A percentile compares a stretch with the other conserved stretches of the same genome.
Evolutionary conservation across 2,797 vertebrate genomes (phyloP).

Genomic region (Gambelia wislizenii): DNA sequence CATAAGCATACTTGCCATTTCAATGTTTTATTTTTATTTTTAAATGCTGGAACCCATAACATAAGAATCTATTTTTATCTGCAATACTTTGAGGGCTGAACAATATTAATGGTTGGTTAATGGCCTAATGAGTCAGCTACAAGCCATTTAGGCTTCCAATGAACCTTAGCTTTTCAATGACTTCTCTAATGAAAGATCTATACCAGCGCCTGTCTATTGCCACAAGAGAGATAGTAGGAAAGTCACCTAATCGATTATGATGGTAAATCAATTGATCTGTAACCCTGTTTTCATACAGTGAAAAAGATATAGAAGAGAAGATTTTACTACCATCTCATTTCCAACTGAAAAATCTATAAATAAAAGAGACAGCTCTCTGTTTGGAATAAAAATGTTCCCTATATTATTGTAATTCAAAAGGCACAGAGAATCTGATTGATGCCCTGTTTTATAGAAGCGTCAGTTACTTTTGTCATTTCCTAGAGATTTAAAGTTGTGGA

Average conservation of each 20-base stretch:
- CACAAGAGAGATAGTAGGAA: constrained; percentile 81
- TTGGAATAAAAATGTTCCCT: constrained; percentile 76
- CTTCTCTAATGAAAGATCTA: constrained; percentile 86
- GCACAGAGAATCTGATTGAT: constrained; percentile 75
- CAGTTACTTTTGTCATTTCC: constrained; percentile 78
- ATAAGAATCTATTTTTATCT: constrained; percentile 76
- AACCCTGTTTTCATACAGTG: constrained; percentile 81
- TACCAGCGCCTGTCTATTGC: constrained; percentile 79
- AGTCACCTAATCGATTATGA: constrained; percentile 82
- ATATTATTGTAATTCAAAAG: constrained; percentile 76
- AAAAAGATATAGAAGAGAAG: constrained; percentile 77
- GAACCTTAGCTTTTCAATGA: constrained; percentile 83
- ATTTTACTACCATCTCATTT: constrained; percentile 79
- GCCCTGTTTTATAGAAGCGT: constrained; percentile 76
- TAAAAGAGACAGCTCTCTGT: constrained; percentile 79
- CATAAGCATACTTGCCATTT: constrained; percentile 53
- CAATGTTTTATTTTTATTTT: constrained; percentile 17
- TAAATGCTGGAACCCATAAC: constrained; percentile 60
- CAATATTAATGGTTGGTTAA: constrained; percentile 83
- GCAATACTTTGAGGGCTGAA: constrained; percentile 77
- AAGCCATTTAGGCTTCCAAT: constrained; percentile 80
- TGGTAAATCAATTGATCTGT: constrained; percentile 86
- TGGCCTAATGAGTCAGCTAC: constrained; percentile 82
- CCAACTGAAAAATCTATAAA: constrained; percentile 76
- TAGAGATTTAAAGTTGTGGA: constrained; percentile 79